phyloP scores from a whole-genome alignment of 2,797 vertebrate genomes.

The Brachyrhaphis roseni region DNA sequence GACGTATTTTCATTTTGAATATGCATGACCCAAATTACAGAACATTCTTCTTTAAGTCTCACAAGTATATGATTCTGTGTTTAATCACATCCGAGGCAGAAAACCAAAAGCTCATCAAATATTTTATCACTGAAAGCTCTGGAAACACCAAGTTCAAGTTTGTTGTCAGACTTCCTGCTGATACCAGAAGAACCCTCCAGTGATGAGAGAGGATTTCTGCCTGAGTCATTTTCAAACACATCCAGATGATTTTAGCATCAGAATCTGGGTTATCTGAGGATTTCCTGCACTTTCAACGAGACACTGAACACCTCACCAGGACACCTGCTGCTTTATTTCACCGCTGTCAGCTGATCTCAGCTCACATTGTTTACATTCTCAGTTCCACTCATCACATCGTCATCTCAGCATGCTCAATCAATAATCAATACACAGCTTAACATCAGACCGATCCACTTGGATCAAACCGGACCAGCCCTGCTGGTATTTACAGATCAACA shows the following conservation, averaged over 20 bases:
- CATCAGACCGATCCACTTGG: background rate
- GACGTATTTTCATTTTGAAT: background rate
- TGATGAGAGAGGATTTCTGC: background rate
- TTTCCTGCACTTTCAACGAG: background rate
- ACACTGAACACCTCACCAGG: constrained; percentile 12
- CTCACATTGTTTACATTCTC: background rate
- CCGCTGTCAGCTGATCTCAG: constrained; percentile 7
- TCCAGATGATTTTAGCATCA: background rate
- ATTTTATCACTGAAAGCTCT: too few relatives aligned
- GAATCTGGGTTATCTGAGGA: background rate
- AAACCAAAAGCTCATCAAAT: background rate
- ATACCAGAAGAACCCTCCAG: background rate
- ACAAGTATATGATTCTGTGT: background rate
- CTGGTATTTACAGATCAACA: constrained; percentile 66
- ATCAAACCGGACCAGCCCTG: constrained; percentile 1
- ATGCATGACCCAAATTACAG: background rate
- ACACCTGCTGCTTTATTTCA: constrained; percentile 12
- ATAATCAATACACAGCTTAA: background rate
- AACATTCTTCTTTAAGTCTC: background rate
- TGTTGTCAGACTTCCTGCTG: background rate
- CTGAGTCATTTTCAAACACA: background rate
- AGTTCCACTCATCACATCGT: background rate
- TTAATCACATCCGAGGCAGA: background rate
- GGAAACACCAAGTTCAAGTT: background rate
- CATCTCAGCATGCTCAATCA: background rate